These are phyloP conservation scores for Geococcyx californianus DNA, from an alignment of 2,113 vertebrate genomes.

Conservation along the genomic window DNA sequence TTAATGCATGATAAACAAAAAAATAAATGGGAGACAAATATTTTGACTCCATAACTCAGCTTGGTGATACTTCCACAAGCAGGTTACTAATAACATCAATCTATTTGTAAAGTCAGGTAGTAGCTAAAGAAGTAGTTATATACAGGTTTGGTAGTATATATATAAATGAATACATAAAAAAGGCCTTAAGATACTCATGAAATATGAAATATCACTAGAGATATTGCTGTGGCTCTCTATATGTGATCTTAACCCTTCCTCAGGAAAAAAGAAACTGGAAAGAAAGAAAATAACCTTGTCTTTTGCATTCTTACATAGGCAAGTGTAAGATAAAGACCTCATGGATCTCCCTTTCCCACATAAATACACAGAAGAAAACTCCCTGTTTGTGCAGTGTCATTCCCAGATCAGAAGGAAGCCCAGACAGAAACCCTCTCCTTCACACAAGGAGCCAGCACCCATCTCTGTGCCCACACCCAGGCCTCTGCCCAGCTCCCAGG, in stretches of 20 bases:
- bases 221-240: background rate
- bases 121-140: background rate
- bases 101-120: background rate
- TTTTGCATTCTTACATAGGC: background rate
- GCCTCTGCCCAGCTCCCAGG: accelerated
- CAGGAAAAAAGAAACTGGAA: background rate
- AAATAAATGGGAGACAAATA: background rate
- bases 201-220: background rate
- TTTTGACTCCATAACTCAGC: background rate
- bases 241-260: too few relatives aligned
- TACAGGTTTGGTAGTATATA: background rate
- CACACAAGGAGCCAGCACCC: background rate
- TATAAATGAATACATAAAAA: background rate
- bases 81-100: background rate
- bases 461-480: background rate
- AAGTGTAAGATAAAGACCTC: background rate
- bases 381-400: background rate
- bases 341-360: background rate
- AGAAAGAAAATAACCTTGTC: background rate
- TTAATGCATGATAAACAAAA: background rate
- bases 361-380: background rate
- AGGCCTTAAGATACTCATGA: background rate
- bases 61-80: background rate
- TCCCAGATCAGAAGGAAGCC: background rate
- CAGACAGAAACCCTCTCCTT: background rate